These are phyloP conservation scores for Popillia japonica DNA, from an alignment of 1,140 invertebrate genomes.

Conservation along the genomic window DNA sequence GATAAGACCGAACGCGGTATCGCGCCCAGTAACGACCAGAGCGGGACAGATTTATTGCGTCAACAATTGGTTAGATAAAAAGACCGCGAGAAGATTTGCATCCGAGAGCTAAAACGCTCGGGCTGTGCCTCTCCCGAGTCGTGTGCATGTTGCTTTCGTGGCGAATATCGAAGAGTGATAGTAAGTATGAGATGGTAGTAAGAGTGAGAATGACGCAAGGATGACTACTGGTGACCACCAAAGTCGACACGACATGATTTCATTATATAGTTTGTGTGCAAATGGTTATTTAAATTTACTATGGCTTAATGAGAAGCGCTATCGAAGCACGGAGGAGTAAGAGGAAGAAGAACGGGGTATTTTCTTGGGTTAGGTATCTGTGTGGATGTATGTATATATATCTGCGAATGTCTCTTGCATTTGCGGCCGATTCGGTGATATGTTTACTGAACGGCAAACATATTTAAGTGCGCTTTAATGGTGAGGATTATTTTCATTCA, in stretches of 20 bases:
- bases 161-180: background rate
- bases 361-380: too few relatives aligned
- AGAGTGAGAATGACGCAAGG: background rate
- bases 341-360: too few relatives aligned
- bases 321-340: background rate
- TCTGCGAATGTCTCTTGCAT: too few relatives aligned
- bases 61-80: constrained; percentile 37
- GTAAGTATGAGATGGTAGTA: background rate
- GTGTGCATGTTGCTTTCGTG: background rate
- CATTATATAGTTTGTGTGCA: constrained; percentile 41
- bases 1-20: background rate
- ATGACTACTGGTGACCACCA: constrained; percentile 37
- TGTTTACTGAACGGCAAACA: too few relatives aligned
- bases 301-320: constrained; percentile 41
- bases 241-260: constrained; percentile 44
- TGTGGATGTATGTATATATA: too few relatives aligned
- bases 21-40: constrained; percentile 13
- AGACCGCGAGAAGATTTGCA: background rate
- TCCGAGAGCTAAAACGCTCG: background rate
- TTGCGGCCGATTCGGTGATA: too few relatives aligned
- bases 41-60: constrained; percentile 38
- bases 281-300: constrained; percentile 45
- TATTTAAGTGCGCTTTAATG: too few relatives aligned
- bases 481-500: too few relatives aligned
- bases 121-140: background rate